Conservation (phyloP, 2,888 invertebrate genomes). For the Eilema depressum region DNA sequence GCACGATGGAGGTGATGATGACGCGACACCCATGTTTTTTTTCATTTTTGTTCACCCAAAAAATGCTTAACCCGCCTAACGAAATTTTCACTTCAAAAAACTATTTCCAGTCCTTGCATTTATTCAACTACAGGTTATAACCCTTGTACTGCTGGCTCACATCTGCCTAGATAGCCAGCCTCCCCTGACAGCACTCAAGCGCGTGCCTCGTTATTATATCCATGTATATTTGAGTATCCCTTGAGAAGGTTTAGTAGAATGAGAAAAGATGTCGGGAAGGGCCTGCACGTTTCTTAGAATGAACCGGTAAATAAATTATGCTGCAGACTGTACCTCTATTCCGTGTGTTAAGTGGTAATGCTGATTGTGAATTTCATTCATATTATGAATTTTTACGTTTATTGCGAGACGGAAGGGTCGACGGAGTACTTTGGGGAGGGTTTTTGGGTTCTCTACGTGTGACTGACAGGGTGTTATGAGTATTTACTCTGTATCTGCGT, state of each 20-base stretch:
- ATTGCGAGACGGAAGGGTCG: background rate
- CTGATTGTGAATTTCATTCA: background rate
- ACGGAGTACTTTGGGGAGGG: background rate
- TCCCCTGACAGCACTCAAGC: constrained; percentile 19
- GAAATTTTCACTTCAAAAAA: too few relatives aligned
- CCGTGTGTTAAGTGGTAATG: constrained; percentile 1
- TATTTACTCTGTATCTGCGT: background rate
- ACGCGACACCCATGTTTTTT: too few relatives aligned
- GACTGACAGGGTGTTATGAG: background rate
- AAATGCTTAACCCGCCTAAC: too few relatives aligned
- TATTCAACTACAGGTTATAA: background rate
- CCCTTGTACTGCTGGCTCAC: background rate
- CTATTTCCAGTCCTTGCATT: background rate
- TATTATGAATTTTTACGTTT: constrained; percentile 1
- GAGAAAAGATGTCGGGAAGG: constrained; percentile 18
- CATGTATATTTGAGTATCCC: constrained; percentile 25
- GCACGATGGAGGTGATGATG: too few relatives aligned
- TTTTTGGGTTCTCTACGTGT: background rate
- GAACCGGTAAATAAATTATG: constrained; percentile 9
- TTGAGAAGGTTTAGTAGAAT: constrained; percentile 18
- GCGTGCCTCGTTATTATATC: constrained; percentile 21
- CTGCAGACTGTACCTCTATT: background rate
- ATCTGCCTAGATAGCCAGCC: background rate
- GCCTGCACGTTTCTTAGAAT: constrained; percentile 11
- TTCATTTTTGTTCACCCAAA: too few relatives aligned